Evolutionary conservation across 2,113 vertebrate species (phyloP), one percentile per base, ranked within the genome.

Genomic region (Pyrgilauda ruficollis): DNA sequence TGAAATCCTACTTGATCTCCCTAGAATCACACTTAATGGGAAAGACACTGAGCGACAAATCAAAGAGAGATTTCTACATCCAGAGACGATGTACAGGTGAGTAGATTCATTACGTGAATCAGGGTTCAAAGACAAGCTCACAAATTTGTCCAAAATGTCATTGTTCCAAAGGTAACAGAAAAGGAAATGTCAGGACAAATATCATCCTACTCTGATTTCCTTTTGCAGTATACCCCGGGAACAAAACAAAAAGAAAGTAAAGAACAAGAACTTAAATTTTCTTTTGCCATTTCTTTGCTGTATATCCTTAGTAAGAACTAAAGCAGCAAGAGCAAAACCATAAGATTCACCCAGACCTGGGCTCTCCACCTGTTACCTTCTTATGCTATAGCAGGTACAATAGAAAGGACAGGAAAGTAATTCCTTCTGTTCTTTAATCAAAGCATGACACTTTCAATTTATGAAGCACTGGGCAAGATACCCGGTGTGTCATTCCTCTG

Each of bases 1-100:
- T 46, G 43, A 91, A 94, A 92, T 95, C 78, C 87, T 73, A 53
- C 83, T 96, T 84, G 84, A 91, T 93, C 94, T 93, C 56, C 30
- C 28, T 75, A 63, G 89, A 88, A 89, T 35, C 81, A 35, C 55
- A 75, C 43, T 90, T 96, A 95, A 84, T 91, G 58, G 66, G 58
- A 91, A 91, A 94, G 77, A 75, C 44, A 76, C 31, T 53, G 37
- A 93, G 22, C 0, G 3, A 82, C 49, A 91, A 95, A 91, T 81
- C 66, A 83, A 87, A 61, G 35, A 66, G 49, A 68, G 44, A 69
- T 72, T 89, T 81, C 77, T 87, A 53, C 26, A 79, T 74, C 37
- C 53, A 89, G 35, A 90, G 85, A 39, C 37, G 76, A 82, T 56
- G 12, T 58, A 63, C 28, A 77, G 21, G 64, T 72, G 66, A 82